A percentile compares a stretch with the other conserved stretches of the same genome.
Conservation (phyloP, 1,140 invertebrate species). For the Drosophila pseudoobscura region DNA sequence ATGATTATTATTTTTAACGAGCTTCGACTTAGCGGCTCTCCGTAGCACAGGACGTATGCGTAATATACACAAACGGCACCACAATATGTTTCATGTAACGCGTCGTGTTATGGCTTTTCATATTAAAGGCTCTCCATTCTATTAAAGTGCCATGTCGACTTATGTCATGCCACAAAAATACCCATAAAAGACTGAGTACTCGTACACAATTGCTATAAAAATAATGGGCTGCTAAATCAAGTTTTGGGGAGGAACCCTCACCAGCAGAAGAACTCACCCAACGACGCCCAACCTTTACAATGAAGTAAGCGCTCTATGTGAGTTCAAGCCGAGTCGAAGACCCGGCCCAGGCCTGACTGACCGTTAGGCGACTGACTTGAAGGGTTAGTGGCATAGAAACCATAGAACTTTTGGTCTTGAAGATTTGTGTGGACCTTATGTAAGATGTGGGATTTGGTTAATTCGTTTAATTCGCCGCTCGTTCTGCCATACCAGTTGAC, state of each 20-base stretch:
- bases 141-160: constrained; percentile 56
- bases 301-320: constrained; percentile 42
- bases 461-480: background rate
- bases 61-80: constrained; percentile 49
- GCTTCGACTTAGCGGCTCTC: constrained; percentile 43
- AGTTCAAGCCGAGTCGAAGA: constrained; percentile 39
- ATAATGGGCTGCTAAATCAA: constrained; percentile 56
- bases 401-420: too few species aligned
- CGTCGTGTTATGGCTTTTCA: constrained; percentile 58
- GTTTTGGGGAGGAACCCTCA: constrained; percentile 35
- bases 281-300: background rate
- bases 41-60: constrained; percentile 41
- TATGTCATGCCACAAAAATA: constrained; percentile 60
- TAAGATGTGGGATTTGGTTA: constrained; percentile 7
- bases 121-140: constrained; percentile 65
- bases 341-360: constrained; percentile 16
- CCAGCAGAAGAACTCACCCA: constrained; percentile 39
- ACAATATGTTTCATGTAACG: constrained; percentile 56
- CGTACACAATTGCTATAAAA: constrained; percentile 54
- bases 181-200: constrained; percentile 42
- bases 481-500: constrained; percentile 8
- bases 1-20: constrained; percentile 72
- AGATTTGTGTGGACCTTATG: constrained; percentile 13
- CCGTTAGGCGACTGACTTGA: constrained; percentile 27
- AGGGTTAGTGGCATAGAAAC: constrained; percentile 31